Evolutionary conservation across 1,140 invertebrate species (phyloP), one percentile per base, ranked within the genome.

Genomic region (Homalodisca vitripennis): DNA sequence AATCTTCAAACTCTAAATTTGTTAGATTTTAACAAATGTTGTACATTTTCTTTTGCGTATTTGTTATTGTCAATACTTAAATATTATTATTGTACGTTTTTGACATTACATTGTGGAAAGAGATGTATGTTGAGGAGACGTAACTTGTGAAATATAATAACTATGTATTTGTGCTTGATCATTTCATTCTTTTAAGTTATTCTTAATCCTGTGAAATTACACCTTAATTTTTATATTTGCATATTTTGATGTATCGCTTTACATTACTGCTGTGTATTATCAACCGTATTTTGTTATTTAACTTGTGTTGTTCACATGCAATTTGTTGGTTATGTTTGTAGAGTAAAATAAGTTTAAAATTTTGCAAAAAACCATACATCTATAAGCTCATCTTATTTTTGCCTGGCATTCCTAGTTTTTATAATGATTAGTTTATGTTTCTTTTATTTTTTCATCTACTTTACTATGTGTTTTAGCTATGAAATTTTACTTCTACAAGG

Each of bases 101-200:
- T 47, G 30, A 64, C 41, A 14, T 66, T 26, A 32, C 3, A 31
- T n/a, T 27, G 24, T 20, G 60, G 29, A 63, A 63, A 46, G 27
- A 47, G 41, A 47, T 66, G 63, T 66, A 66, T 46, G 63, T 66
- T 66, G 63, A 66, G 63, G 63, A 66, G 63, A 66, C n/a, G n/a
- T n/a, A n/a, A n/a, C 63, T 34, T 66, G 63, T 66, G 63, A 66
- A 66, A 66, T 66, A 66, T 66, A 66, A 66, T 66, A 46, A 66
- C 63, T 66, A 66, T 66, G 34, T 66, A 66, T 66, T 63, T 66
- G 63, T 66, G 63, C 63, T 66, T 66, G 63, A 66, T 66, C 63
- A 46, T 66, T 41, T 64, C 27, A 27, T 66, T 47, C 60, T 63
- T 66, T 66, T 66, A 66, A 66, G 63, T 66, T 66, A 66, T 66